A percentile compares a stretch with the other conserved stretches of the same genome.
Conservation (phyloP, 2,888 invertebrate genomes). For the Nematopogon swammerdamellus region DNA sequence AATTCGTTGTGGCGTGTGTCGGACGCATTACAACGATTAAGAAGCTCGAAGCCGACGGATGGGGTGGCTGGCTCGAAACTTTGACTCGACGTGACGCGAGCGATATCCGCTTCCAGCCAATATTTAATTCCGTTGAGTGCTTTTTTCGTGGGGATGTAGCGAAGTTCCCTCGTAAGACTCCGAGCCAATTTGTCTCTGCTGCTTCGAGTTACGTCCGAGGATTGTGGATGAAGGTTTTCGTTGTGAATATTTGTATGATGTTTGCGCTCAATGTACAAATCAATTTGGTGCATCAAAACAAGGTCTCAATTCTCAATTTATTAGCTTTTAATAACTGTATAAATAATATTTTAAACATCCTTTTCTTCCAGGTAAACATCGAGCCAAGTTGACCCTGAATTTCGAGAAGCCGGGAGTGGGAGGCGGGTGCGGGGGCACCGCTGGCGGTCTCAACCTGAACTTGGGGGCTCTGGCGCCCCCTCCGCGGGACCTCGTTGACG, state of each 20-base stretch:
- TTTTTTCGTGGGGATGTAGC: conserved; percentile 27
- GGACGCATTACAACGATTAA: neutral
- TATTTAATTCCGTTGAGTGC: conserved; percentile 56
- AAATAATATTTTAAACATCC: no score
- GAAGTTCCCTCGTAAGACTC: conserved; percentile 37
- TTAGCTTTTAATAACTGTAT: no score
- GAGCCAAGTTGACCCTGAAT: conserved; percentile 73
- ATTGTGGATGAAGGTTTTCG: no score
- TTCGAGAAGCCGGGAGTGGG: conserved; percentile 58
- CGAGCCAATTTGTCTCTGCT: conserved; percentile 48
- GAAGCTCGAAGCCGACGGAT: neutral
- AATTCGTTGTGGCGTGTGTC: neutral
- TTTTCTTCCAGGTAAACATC: conserved; percentile 61
- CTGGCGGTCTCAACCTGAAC: conserved; percentile 67
- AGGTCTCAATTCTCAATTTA: no score
- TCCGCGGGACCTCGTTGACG: conserved; percentile 74
- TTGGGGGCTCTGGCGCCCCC: conserved; percentile 60
- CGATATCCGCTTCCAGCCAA: conserved; percentile 35
- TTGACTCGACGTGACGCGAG: conserved; percentile 15
- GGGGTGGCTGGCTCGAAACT: neutral
- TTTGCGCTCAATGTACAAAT: no score
- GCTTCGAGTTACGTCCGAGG: conserved; percentile 40
- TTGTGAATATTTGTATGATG: no score
- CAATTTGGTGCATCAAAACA: no score
- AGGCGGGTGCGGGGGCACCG: conserved; percentile 29